Evolutionary conservation across 2,888 invertebrate species (phyloP).

Genomic region (Nephrocerus scutellatus): DNA sequence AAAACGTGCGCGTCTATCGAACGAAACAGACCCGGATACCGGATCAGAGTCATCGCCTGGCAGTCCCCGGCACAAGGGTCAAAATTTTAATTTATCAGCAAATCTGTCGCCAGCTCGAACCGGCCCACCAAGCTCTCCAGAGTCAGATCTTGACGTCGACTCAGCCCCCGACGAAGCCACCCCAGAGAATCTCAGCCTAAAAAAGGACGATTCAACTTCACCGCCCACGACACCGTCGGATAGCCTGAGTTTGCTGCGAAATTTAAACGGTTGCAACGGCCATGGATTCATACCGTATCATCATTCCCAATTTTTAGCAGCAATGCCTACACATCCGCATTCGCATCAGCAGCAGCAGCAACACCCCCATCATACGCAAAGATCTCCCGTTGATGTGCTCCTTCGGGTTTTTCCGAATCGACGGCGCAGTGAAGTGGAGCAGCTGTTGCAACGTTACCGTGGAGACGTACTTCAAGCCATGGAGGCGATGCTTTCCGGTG

Average conservation of each 20-base stretch:
- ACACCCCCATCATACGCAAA: slow-evolving; percentile 45
- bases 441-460: slow-evolving; percentile 72
- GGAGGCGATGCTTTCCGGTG: slow-evolving; percentile 76
- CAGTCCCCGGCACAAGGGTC: slow-evolving; percentile 40
- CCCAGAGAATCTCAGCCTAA: slow-evolving; percentile 76
- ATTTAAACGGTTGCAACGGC: slow-evolving; percentile 39
- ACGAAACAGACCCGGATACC: slow-evolving; percentile 48
- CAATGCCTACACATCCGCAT: slow-evolving; percentile 37
- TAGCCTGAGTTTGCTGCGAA: slow-evolving; percentile 40
- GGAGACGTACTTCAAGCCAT: slow-evolving; percentile 90
- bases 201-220: slow-evolving; percentile 53
- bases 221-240: slow-evolving; percentile 46
- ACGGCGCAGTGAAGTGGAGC: slow-evolving; percentile 78
- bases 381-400: slow-evolving; percentile 81
- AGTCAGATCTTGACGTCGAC: slow-evolving; percentile 48
- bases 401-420: slow-evolving; percentile 84
- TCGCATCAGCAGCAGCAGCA: slow-evolving; percentile 30
- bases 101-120: slow-evolving; percentile 45
- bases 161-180: slow-evolving; percentile 52
- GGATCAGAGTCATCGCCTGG: slow-evolving; percentile 47
- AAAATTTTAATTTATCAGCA: slow-evolving; percentile 36
- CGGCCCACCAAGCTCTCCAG: slow-evolving; percentile 47
- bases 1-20: slow-evolving; percentile 45
- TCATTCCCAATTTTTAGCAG: slow-evolving; percentile 41
- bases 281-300: slow-evolving; percentile 50